These are phyloP conservation scores for Drosophila punjabiensis DNA, from an alignment of 1,140 invertebrate genomes.

Conservation along the genomic window DNA sequence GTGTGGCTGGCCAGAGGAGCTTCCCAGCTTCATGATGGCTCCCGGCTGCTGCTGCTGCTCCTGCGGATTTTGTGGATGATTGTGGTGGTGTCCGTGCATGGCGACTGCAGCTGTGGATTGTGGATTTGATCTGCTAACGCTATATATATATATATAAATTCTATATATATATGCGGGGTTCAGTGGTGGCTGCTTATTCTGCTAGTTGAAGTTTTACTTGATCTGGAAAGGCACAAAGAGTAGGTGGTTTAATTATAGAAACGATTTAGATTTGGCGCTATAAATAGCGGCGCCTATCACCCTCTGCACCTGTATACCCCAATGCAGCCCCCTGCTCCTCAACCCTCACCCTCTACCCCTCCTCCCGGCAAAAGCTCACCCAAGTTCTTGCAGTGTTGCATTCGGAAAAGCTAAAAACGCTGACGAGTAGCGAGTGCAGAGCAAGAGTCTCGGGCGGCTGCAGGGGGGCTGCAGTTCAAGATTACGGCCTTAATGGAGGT, in stretches of 20 bases:
- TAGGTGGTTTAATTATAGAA: conserved; percentile 17
- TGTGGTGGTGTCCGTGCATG: conserved; percentile 75
- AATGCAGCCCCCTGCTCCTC: background rate
- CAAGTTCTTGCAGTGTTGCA: conserved; percentile 55
- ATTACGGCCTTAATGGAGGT: conserved; percentile 80
- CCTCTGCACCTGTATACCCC: conserved; percentile 5
- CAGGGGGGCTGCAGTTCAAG: conserved; percentile 66
- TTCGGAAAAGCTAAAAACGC: conserved; percentile 55
- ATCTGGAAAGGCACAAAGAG: conserved; percentile 57
- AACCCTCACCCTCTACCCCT: background rate
- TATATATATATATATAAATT: conserved; percentile 25
- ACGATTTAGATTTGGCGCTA: conserved; percentile 39
- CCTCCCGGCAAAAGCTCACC: conserved; percentile 25
- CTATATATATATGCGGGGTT: conserved; percentile 27
- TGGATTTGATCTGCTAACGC: conserved; percentile 24
- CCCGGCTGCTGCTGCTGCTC: conserved; percentile 45
- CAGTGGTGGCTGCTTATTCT: conserved; percentile 53
- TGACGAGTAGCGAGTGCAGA: conserved; percentile 43
- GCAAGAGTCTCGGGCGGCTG: conserved; percentile 22
- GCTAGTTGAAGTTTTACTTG: conserved; percentile 73
- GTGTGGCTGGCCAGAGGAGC: conserved; percentile 31
- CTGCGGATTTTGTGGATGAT: conserved; percentile 54
- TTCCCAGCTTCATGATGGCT: conserved; percentile 42
- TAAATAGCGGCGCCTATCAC: conserved; percentile 32
- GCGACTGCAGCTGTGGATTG: conserved; percentile 46